Percentiles rank a stretch among this genome's conserved stretches.
Conservation (phyloP, 2,113 vertebrate species). For the Vidua chalybeata region DNA sequence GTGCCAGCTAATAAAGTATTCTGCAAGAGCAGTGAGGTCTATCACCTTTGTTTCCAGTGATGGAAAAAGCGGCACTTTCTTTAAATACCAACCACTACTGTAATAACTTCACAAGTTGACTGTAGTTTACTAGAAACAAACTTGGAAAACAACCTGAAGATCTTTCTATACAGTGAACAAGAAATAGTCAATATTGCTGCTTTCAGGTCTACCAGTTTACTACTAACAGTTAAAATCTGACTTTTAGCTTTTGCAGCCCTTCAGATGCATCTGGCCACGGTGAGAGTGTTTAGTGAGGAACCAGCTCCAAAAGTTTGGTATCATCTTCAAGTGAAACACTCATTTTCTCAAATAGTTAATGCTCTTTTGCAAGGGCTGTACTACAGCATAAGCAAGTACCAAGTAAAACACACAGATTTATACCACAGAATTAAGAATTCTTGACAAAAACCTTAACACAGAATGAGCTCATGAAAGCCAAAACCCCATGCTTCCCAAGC, state of each 20-base stretch:
- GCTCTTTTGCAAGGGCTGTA: not conserved
- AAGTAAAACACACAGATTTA: not conserved
- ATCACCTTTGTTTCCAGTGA: not conserved
- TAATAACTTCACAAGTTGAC: not conserved
- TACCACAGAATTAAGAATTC: not conserved
- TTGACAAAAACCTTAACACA: not conserved
- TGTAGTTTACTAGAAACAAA: not conserved
- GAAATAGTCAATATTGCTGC: not conserved
- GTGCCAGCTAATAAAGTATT: not conserved
- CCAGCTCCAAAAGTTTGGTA: not conserved
- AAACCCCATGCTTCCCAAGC: not conserved
- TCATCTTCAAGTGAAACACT: not conserved
- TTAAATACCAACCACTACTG: not conserved
- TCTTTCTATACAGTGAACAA: not conserved
- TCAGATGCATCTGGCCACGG: not conserved
- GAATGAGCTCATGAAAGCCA: not conserved
- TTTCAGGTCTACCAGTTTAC: not conserved
- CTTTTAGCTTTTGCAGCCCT: not conserved
- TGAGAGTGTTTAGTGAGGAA: not conserved
- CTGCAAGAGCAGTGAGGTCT: not conserved
- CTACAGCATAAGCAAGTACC: not conserved
- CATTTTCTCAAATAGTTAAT: not conserved
- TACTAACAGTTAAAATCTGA: not conserved
- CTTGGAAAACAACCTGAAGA: not conserved
- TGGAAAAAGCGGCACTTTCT: not conserved